Conservation (phyloP, 2,797 vertebrate species). For the Brachyrhaphis roseni region DNA sequence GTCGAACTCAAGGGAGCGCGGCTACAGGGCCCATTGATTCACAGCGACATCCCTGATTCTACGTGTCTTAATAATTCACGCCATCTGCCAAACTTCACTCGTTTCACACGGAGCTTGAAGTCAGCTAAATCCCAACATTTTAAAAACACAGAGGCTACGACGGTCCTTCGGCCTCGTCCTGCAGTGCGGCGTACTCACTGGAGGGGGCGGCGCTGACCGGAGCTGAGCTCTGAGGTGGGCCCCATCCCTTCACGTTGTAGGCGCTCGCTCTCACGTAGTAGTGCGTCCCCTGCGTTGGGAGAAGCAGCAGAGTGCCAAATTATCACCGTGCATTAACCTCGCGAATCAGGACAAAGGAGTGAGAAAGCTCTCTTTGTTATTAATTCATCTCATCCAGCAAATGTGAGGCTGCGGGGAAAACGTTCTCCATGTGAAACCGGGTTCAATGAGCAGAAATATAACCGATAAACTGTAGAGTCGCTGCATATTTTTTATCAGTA, state of each 20-base stretch:
- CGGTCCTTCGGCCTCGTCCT: constrained; percentile 33
- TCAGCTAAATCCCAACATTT: constrained; percentile 34
- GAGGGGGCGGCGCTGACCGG: constrained; percentile 80
- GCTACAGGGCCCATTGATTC: constrained; percentile 28
- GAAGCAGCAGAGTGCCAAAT: constrained; percentile 52
- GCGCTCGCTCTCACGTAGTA: constrained; percentile 80
- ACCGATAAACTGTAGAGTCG: background rate
- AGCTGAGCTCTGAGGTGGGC: constrained; percentile 70
- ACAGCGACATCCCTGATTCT: constrained; percentile 36
- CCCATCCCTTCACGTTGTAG: constrained; percentile 84
- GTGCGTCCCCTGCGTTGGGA: constrained; percentile 72
- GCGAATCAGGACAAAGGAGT: constrained; percentile 37
- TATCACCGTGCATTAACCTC: constrained; percentile 51
- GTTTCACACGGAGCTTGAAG: constrained; percentile 35
- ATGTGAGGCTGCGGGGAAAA: constrained; percentile 21
- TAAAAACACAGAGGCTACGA: constrained; percentile 24
- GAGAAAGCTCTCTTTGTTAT: constrained; percentile 36
- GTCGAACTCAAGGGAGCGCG: constrained; percentile 21
- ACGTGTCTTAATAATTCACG: constrained; percentile 50
- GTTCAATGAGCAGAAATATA: constrained; percentile 18
- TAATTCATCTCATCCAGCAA: constrained; percentile 40
- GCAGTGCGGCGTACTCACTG: constrained; percentile 77
- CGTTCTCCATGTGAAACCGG: constrained; percentile 29
- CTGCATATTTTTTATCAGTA: background rate
- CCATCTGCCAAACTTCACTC: constrained; percentile 35